Evolutionary conservation across 2,888 invertebrate genomes (phyloP).

Genomic region (Cremastobaeus sp.): DNA sequence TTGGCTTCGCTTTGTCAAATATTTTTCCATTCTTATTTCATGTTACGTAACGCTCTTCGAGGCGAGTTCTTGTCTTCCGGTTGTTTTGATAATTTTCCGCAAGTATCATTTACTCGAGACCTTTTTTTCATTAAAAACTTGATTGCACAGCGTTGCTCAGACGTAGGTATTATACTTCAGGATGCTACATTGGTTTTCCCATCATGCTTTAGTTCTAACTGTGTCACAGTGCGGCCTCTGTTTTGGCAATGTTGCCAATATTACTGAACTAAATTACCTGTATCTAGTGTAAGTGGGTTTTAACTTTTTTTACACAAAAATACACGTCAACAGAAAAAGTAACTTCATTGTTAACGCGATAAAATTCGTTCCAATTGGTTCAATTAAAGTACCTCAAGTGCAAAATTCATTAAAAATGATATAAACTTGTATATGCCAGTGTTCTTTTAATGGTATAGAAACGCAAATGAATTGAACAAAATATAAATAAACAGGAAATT

Average conservation of each 20-base stretch:
- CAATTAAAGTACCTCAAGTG: too few species aligned
- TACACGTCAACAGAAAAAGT: conserved; percentile 2
- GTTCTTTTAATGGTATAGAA: too few species aligned
- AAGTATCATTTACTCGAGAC: conserved; percentile 29
- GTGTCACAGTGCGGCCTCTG: conserved; percentile 31
- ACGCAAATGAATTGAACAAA: too few species aligned
- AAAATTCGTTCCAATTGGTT: too few species aligned
- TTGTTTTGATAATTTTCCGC: conserved; percentile 38
- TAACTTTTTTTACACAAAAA: conserved; percentile 19
- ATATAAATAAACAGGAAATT: too few species aligned
- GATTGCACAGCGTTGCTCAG: conserved; percentile 35
- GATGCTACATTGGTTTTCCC: conserved; percentile 37
- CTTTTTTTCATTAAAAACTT: conserved; percentile 43
- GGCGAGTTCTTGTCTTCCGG: conserved; percentile 3
- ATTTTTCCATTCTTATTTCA: conserved; percentile 27
- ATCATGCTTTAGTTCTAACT: conserved; percentile 35
- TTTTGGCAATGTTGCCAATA: conserved; percentile 41
- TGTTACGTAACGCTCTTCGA: conserved; percentile 15
- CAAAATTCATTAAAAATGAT: too few species aligned
- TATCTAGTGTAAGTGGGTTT: conserved; percentile 13
- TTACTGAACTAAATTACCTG: conserved; percentile 13
- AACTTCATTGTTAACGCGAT: conserved; percentile 4
- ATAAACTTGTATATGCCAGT: too few species aligned
- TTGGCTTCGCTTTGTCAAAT: conserved; percentile 23
- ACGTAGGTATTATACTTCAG: conserved; percentile 25